A percentile compares a stretch with the other conserved stretches of the same genome.
Conservation (phyloP, 2,888 invertebrate species). For the Esperia sulphurella region DNA sequence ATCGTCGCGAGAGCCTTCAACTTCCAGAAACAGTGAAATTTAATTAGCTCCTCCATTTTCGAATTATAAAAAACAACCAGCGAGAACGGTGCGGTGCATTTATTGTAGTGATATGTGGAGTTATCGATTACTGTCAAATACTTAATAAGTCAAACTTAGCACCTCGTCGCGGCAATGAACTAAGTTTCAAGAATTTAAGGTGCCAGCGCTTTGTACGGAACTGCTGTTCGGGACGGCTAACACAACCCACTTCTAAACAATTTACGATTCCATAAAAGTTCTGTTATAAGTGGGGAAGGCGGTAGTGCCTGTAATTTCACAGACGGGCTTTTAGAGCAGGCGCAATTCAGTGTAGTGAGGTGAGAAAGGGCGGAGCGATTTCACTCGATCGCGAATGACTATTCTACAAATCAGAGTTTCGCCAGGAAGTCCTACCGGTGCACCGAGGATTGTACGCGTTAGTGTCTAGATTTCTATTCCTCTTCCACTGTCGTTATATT, state of each 20-base stretch:
- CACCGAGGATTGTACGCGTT: no score
- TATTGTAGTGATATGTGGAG: no score
- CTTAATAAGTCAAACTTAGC: no score
- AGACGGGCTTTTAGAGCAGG: constrained; percentile 27
- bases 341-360: constrained; percentile 3
- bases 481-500: no score
- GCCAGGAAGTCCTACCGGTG: neutral
- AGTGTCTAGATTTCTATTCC: no score
- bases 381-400: neutral
- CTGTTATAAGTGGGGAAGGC: constrained; percentile 35
- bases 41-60: no score
- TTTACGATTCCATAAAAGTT: constrained; percentile 46
- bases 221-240: constrained; percentile 24
- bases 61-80: no score
- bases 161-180: constrained; percentile 8
- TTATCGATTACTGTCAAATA: no score
- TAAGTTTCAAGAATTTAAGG: constrained; percentile 23
- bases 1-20: no score
- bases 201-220: constrained; percentile 18
- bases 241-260: constrained; percentile 39
- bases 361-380: neutral
- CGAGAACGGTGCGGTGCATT: no score
- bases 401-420: neutral
- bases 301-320: constrained; percentile 34
- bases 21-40: no score